phyloP scores from a whole-genome alignment of 2,113 vertebrate species.

The Pangasianodon hypophthalmus region DNA sequence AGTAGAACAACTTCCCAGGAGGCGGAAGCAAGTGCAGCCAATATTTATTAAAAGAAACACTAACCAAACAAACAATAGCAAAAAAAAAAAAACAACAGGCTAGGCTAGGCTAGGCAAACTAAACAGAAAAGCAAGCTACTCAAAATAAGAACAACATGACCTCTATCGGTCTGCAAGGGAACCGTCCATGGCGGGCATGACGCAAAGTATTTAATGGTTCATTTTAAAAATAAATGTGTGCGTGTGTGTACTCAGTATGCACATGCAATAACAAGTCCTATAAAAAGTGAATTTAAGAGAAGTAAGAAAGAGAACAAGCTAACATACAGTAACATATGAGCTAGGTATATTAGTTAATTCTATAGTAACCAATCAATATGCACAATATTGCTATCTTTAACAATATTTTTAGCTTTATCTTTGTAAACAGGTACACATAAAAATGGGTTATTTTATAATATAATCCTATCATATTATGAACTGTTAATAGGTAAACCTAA shows the following conservation, averaged over 20 bases:
- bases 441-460: background rate
- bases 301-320: too few species aligned
- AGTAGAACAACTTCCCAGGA: background rate
- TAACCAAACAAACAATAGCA: background rate
- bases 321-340: too few species aligned
- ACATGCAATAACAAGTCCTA: too few species aligned
- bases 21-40: background rate
- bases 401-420: too few species aligned
- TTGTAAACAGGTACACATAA: background rate
- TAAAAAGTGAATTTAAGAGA: too few species aligned
- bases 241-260: too few species aligned
- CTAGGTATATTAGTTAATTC: too few species aligned
- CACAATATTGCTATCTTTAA: too few species aligned
- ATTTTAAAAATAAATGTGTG: too few species aligned
- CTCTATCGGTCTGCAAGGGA: background rate
- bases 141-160: background rate
- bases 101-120: background rate
- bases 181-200: background rate
- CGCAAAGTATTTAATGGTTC: background rate
- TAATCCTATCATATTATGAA: background rate
- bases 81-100: background rate
- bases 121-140: background rate
- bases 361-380: too few species aligned
- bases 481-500: background rate
- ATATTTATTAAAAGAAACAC: background rate